Evolutionary conservation across 2,888 invertebrate genomes (phyloP), one percentile per base, ranked within the genome.

Genomic region (Argyresthia goedartella): DNA sequence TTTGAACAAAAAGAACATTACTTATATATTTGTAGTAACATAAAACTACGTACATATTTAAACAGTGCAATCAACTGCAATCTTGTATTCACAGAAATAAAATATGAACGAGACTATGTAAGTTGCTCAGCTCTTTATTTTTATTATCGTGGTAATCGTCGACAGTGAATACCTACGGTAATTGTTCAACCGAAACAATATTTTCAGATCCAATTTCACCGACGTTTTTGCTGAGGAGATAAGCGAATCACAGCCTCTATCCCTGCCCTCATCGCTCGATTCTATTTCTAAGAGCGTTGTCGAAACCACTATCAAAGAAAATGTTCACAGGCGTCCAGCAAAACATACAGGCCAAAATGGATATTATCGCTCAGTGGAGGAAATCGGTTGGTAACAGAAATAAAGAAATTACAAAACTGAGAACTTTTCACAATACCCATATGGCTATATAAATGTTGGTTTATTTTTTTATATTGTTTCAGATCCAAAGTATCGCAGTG

Each of bases 401-500:
- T 10, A 11, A n/a, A 8, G 44, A 8, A 44, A 44, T 15, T 13
- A 13, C 8, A 44, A 44, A 15, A 10, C 1, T 3, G 13, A 44
- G 13, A n/a, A 10, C n/a, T 42, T 14, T 14, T 6, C 13, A 11
- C 9, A 39, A 3, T 39, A 6, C 8, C 3, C 39, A 39, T 8
- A n/a, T 36, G 9, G 36, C 36, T 36, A 36, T 36, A 15, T 15
- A 8, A 9, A 14, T 50, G 10, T 44, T 51, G 14, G 8, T 45
- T 41, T 35, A 46, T 46, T 14, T 25, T 15, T 34, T 9, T 43
- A 14, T 52, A 53, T 54, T 25, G 51, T 74, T 71, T 52, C 73
- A 90, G 90, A 88, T 67, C 60, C 61, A n/a, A 87, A 85, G 65
- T 91, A 88, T 61, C 73, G 86, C 53, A 61, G 71, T 46, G 72